Base-by-base conservation (phyloP, 2,113 vertebrate genomes). In the Myanophis thanlyinensis region DNA sequence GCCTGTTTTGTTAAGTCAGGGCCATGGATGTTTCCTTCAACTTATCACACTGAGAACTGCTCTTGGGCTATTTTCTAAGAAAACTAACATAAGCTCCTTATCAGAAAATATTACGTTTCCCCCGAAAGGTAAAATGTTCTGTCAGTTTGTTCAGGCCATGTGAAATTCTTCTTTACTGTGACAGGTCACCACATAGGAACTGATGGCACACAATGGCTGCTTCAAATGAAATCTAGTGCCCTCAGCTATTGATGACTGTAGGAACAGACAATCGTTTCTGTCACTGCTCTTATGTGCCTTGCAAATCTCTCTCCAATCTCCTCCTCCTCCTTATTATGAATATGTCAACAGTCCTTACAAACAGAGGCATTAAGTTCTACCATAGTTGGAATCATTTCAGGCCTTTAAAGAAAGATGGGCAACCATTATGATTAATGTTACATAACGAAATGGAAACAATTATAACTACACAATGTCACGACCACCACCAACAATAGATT, bases 31-130 rank as follows among this genome's bases (percentile, higher is more conserved):
- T 97, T 97, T 97, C 96, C 96, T 97, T 98, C 97, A 97, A 98
- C 97, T 98, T 98, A 98, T 98, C 97, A 97, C 96, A 97, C 95
- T 96, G 95, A 96, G 95, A 97, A 98, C 98, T 97, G 97, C 97
- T 98, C 94, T 95, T 92, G 94, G 98, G 97, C 97, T 97, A 97
- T 98, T 98, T 98, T 95, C 96, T 94, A 96, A 96, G 96, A 97
- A 98, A 98, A 97, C 97, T 97, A 98, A 96, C 98, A 98, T 98
- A 99, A 98, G 98, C 98, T 98, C 97, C 98, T 98, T 98, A 99
- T 99, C 98, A 98, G 97, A 98, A 98, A 98, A 98, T 97, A 98
- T 98, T 98, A 98, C 94, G 95, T 97, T 97, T 97, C 95, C 96
- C 97, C 97, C 12, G 4, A 98, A 98, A 98, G 97, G 98, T 97